These are phyloP conservation scores for Bos indicus DNA, from an alignment of 2,113 vertebrate genomes.

Conservation along the genomic window DNA sequence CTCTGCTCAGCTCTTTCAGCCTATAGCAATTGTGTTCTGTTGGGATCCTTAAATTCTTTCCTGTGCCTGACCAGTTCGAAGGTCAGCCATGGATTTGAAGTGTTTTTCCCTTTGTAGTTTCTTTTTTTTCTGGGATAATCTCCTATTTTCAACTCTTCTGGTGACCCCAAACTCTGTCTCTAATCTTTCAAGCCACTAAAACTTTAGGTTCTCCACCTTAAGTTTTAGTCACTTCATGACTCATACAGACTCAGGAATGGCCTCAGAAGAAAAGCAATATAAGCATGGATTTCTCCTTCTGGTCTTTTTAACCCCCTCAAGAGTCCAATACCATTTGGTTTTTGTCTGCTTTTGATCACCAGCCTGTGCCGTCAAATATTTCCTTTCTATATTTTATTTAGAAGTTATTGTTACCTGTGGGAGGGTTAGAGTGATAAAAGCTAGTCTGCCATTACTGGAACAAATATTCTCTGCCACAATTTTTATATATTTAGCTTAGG, in stretches of 20 bases:
- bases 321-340: neutral
- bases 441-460: neutral
- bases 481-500: neutral
- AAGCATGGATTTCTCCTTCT: neutral
- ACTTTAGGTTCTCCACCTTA: neutral
- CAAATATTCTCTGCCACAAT: neutral
- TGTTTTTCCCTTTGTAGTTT: neutral
- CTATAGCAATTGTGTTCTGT: neutral
- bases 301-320: neutral
- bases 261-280: neutral
- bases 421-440: neutral
- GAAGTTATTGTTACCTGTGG: neutral
- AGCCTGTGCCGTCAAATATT: neutral
- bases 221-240: neutral
- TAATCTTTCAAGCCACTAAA: neutral
- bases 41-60: neutral
- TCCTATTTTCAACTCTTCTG: neutral
- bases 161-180: neutral
- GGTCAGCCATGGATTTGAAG: neutral
- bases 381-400: neutral
- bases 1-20: neutral
- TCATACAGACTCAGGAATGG: neutral
- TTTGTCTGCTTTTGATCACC: neutral
- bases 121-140: neutral
- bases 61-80: neutral